Base-by-base conservation (phyloP, 2,113 vertebrate genomes). In the Corythaeola cristata region DNA sequence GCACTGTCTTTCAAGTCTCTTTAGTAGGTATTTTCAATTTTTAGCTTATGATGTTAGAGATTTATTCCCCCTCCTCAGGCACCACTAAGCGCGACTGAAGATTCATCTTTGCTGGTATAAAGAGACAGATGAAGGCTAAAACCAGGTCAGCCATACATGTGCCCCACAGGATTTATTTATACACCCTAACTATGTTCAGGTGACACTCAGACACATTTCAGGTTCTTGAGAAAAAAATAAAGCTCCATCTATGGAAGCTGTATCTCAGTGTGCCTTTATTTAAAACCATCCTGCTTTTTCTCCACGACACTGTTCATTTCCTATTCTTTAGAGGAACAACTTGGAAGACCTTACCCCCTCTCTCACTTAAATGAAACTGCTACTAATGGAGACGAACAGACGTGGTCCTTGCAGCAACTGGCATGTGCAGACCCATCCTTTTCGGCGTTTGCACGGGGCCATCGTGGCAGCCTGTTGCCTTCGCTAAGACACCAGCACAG, bases 71-170 rank as follows among this genome's bases (percentile, higher is more conserved):
- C 37, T 92, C 86, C 71, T 92, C 77, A 82, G 80, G 84, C 73
- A 93, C 28, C 77, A 66, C 69, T 66, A 87, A 73, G 45, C 62
- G 27, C 0, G 18, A 95, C 69, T 79, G 73, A 97, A 93, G 84
- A 89, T 76, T 85, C 73, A 64, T 75, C 58, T 82, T 80, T 9
- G 5, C 44, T 89, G 58, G 77, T 64, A 83, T 66, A 76, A 90
- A 90, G 69, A 92, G 94, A 88, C 58, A 95, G 94, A 75, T 85
- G 81, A 95, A 97, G 71, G 53, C 92, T 95, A 95, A 95, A 96
- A 94, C 68, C 91, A 95, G 94, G 80, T 92, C 90, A 87, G 86
- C 62, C 85, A 85, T 35, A 73, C 13, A 92, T 2, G 6, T 0
- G 1, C 59, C 10, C 44, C 30, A 16, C 30, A 2, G 2, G 56